Base-by-base conservation (phyloP, 2,888 invertebrate species). In the Rugalucina vietnamica region DNA sequence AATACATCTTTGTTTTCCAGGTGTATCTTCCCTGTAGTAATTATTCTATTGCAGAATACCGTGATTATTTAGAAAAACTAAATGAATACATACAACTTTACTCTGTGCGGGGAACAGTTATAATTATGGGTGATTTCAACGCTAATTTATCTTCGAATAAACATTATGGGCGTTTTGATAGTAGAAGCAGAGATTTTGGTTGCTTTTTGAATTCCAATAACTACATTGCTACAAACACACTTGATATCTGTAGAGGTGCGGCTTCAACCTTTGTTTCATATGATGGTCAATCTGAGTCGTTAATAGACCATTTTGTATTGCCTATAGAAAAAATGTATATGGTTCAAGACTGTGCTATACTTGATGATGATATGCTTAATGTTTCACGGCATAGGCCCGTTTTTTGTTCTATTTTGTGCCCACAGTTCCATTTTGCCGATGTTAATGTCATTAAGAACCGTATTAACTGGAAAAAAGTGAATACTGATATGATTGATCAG, bases 1-100 rank as follows among this genome's bases (percentile, higher is more conserved):
- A 54, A 54, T 54, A 54, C n/a, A 54, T 54, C 4, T 54, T 54
- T 54, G 54, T 54, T 54, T 54, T 54, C 12, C 54, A 54, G n/a
- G 54, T 54, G 21, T 54, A 54, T 54, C n/a, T 54, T n/a, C 54
- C 54, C 12, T 54, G 54, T n/a, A 54, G 54, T 54, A 54, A 54
- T 54, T 54, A 54, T 54, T 54, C 54, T n/a, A 54, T 54, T 54
- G 54, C 54, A 54, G 54, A 54, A n/a, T 54, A 54, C n/a, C 54
- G 54, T 5, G 54, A 54, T 54, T 14, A n/a, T 21, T 54, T 54
- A 54, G 14, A 54, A n/a, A 54, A n/a, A n/a, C 54, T 54, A n/a
- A n/a, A 54, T n/a, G n/a, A 54, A 14, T 54, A 54, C 54, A 54
- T 54, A 54, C 12, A 54, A n/a, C n/a, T 54, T 54, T 54, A 54